These are phyloP conservation scores for Agapornis roseicollis DNA, from an alignment of 2,113 vertebrate genomes.

Conservation along the genomic window DNA sequence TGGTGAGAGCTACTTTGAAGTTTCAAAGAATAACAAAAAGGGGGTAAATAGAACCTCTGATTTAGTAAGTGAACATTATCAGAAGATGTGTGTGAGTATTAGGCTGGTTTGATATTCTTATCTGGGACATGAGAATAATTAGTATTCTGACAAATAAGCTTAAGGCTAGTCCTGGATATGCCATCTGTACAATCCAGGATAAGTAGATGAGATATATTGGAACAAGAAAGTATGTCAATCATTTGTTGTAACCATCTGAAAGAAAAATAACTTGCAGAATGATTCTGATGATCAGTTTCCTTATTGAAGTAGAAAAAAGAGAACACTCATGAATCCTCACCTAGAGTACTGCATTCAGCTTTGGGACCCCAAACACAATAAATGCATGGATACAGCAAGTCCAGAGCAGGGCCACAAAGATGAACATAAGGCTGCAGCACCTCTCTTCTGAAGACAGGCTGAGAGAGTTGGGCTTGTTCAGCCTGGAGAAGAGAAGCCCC, in stretches of 20 bases:
- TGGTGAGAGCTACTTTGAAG: background rate
- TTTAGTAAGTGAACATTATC: background rate
- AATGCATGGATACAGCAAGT: background rate
- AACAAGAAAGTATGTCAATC: background rate
- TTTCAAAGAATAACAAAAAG: background rate
- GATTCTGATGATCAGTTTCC: background rate
- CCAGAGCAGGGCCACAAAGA: background rate
- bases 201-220: background rate
- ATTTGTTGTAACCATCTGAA: background rate
- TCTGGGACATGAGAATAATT: background rate
- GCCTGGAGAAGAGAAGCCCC: background rate
- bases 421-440: background rate
- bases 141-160: background rate
- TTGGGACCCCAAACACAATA: background rate
- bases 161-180: background rate
- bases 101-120: background rate
- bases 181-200: background rate
- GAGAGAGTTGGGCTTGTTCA: background rate
- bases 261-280: background rate
- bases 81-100: background rate
- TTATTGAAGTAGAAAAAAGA: background rate
- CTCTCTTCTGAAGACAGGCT: background rate
- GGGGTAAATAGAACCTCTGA: background rate
- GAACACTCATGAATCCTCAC: background rate
- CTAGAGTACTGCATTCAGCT: background rate